Base-by-base conservation (phyloP, 2,113 vertebrate genomes). In the human (Homo sapiens) region DNA sequence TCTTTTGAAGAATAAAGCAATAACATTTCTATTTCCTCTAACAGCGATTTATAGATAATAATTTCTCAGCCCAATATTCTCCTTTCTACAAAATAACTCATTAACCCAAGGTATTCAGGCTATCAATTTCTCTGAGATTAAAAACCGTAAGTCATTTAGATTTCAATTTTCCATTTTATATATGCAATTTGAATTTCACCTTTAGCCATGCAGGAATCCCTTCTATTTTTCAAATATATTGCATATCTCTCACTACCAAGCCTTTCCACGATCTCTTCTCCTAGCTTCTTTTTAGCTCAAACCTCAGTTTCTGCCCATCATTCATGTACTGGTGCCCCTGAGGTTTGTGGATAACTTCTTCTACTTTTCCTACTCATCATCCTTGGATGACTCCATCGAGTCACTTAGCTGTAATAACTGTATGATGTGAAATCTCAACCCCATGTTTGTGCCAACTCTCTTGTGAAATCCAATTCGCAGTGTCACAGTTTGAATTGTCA, bases 21-120 rank as follows among this genome's bases (percentile, higher is more conserved):
- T 11, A 73, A 27, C 23, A 90, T 75, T 80, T 89, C 35, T 86
- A 6, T 83, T 59, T 95, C 40, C 40, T 89, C 23, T 61, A 75
- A 59, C 23, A 73, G 40, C 18, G 5, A 78, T 82, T 94, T 83
- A 88, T n/a, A 59, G 22, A 72, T 35, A 94, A 22, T 70, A 48
- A 88, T 43, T 86, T 70, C 7, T 92, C 27, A 72, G 23, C n/a
- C 20, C 32, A 90, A 52, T 94, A 81, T 90, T 76, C 30, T 57
- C 30, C 48, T 89, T 93, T 84, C n/a, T 70, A 72, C 66, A 87
- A 70, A 97, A 82, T 87, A 93, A 52, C 48, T 93, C 81, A 86
- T 78, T 96, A 96, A 64, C 85, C 61, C 81, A 90, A 75, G 48
- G 12, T 76, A 5, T 82, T 64, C 52, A 48, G 18, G 38, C 35